Evolutionary conservation across 2,888 invertebrate species (phyloP).

Genomic region (Caradrina kadenii): DNA sequence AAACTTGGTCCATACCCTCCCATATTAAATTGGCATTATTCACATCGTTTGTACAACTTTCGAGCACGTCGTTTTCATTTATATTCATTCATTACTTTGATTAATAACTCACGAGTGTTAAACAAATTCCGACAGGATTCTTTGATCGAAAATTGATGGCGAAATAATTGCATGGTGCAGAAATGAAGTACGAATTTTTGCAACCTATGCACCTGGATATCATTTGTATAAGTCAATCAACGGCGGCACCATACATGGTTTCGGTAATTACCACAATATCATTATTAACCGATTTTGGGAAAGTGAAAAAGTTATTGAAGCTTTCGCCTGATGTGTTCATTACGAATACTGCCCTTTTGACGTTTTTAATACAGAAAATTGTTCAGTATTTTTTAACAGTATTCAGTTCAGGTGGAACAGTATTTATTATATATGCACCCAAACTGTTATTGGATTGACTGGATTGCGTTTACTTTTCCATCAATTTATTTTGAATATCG

Average conservation of each 20-base stretch:
- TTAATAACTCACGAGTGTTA: conserved; percentile 54
- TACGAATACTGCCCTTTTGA: conserved; percentile 19
- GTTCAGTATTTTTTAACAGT: neutral
- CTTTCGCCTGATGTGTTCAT: conserved; percentile 42
- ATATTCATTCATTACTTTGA: conserved; percentile 56
- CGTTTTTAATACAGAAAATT: neutral
- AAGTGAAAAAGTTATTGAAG: conserved; percentile 31
- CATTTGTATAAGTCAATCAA: conserved; percentile 76
- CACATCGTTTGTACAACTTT: conserved; percentile 38
- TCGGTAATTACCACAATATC: conserved; percentile 65
- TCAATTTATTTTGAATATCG: conserved; percentile 30
- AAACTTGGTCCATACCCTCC: conserved; percentile 31
- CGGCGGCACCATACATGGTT: conserved; percentile 55
- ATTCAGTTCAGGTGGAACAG: neutral
- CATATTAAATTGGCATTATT: conserved; percentile 50
- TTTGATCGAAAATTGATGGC: conserved; percentile 81
- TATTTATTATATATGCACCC: conserved; percentile 23
- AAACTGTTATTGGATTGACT: conserved; percentile 30
- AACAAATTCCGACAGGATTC: conserved; percentile 66
- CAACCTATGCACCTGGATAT: conserved; percentile 75
- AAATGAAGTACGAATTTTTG: conserved; percentile 69
- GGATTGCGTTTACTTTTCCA: conserved; percentile 33
- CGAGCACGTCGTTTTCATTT: conserved; percentile 39
- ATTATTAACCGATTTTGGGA: conserved; percentile 52
- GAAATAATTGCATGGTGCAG: conserved; percentile 76